Percentiles rank a stretch among this genome's conserved stretches.
Conservation (phyloP, 2,797 vertebrate species). For the Acomys russatus region DNA sequence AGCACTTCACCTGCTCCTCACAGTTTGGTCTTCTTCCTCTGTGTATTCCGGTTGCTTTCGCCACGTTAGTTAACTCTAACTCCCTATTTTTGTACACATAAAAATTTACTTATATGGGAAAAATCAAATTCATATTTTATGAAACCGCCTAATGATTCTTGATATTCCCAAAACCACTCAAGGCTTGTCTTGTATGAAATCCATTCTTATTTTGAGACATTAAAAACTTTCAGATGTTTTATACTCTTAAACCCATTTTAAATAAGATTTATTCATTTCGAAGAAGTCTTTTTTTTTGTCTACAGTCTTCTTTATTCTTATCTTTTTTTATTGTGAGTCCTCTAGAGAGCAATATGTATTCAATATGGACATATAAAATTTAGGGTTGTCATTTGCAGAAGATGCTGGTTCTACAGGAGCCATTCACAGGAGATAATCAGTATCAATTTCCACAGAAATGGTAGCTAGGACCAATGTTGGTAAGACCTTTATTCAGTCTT, state of each 20-base stretch:
- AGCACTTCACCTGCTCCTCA: slow-evolving; percentile 47
- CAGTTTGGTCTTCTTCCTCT: background rate
- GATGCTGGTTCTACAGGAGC: slow-evolving; percentile 42
- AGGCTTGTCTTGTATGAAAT: background rate
- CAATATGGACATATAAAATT: slow-evolving; percentile 40
- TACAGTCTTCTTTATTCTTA: background rate
- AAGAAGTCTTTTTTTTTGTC: background rate
- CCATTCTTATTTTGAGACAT: background rate
- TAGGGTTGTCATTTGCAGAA: slow-evolving; percentile 35
- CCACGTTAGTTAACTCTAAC: background rate
- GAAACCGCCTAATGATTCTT: background rate
- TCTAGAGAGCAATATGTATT: slow-evolving; percentile 43
- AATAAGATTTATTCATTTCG: slow-evolving; percentile 4
- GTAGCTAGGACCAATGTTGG: background rate
- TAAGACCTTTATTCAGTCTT: background rate
- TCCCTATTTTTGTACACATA: background rate
- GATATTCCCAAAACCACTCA: background rate
- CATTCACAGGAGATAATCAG: slow-evolving; percentile 37
- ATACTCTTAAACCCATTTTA: background rate
- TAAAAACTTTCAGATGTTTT: background rate
- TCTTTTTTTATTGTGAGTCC: background rate
- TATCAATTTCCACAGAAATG: background rate
- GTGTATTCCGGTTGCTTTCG: background rate
- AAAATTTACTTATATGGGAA: slow-evolving; percentile 27
- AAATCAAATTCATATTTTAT: slow-evolving; percentile 32